phyloP scores from a whole-genome alignment of 2,797 vertebrate genomes.

The Hemitrygon akajei region DNA sequence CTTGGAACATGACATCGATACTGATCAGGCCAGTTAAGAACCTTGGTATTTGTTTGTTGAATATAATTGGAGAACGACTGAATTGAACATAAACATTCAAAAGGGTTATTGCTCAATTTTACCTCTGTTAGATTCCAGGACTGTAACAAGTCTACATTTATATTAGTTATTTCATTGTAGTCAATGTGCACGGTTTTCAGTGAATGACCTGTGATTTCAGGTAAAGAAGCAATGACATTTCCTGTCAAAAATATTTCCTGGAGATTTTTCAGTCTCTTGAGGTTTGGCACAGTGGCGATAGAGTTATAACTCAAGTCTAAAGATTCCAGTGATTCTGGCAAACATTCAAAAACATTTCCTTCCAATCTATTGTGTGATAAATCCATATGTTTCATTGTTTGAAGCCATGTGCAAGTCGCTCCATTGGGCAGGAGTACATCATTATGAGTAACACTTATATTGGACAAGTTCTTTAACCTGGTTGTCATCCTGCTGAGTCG shows the following conservation, averaged over 20 bases:
- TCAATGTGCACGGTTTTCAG: constrained; percentile 31
- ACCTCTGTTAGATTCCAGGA: constrained; percentile 20
- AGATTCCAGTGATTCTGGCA: constrained; percentile 28
- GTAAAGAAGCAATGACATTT: constrained; percentile 24
- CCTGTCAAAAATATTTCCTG: constrained; percentile 2
- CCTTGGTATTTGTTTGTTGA: background rate
- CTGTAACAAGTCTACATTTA: background rate
- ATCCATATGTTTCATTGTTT: constrained; percentile 26
- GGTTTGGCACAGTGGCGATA: constrained; percentile 29
- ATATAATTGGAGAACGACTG: constrained; percentile 22
- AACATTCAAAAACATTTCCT: constrained; percentile 20
- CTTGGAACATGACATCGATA: constrained; percentile 3
- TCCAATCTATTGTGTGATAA: constrained; percentile 16
- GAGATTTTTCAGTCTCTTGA: constrained; percentile 23
- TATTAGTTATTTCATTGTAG: constrained; percentile 22
- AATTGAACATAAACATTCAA: constrained; percentile 36
- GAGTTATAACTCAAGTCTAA: constrained; percentile 38
- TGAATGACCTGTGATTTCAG: background rate
- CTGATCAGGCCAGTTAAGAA: constrained; percentile 31
- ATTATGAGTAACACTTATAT: constrained; percentile 23
- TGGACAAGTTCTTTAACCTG: constrained; percentile 17
- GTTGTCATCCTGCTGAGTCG: background rate
- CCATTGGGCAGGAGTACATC: background rate
- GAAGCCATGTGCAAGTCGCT: background rate
- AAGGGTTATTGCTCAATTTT: constrained; percentile 38